Base-by-base conservation (phyloP, 2,888 invertebrate species). In the Spilosoma lubricipeda region DNA sequence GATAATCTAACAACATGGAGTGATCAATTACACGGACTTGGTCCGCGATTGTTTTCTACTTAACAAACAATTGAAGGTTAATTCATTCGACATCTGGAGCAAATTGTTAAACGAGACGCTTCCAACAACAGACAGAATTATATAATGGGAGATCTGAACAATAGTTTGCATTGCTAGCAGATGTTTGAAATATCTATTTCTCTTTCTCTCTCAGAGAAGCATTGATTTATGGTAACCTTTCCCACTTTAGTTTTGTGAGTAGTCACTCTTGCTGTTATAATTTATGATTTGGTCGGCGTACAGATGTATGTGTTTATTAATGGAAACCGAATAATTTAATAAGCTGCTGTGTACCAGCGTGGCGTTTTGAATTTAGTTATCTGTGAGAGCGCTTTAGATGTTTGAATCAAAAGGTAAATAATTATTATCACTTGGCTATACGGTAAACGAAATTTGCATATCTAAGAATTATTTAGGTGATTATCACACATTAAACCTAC, bases 31-130 rank as follows among this genome's bases (percentile, higher is more conserved):
- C 70, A 65, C 45, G 63, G 68, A 76, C 68, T 73, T 45, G 45
- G 39, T 72, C 70, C 70, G 69, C 69, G 78, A 81, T 84, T 81
- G 77, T 78, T 85, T 80, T 81, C 79, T 75, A 77, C 74, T 71
- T 68, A 59, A 76, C 77, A 71, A 84, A 80, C 78, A 71, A 83
- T 82, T 77, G 74, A 66, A 70, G 76, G 79, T 82, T 79, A 79
- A 83, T 84, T 82, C 68, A 80, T 80, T 82, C 79, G 74, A 80
- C 76, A 75, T 84, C 80, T 80, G 79, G 67, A 79, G 71, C 64
- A 67, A 80, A 82, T 84, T 63, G 75, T 76, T 77, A 48, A 75
- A 72, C 67, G 67, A 66, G 76, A 67, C 75, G 74, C 63, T 74
- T 66, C 33, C 36, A 36, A 68, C 66, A 77, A 72, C 63, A 65